phyloP scores from a whole-genome alignment of 2,888 invertebrate genomes.

The Selenia dentaria region DNA sequence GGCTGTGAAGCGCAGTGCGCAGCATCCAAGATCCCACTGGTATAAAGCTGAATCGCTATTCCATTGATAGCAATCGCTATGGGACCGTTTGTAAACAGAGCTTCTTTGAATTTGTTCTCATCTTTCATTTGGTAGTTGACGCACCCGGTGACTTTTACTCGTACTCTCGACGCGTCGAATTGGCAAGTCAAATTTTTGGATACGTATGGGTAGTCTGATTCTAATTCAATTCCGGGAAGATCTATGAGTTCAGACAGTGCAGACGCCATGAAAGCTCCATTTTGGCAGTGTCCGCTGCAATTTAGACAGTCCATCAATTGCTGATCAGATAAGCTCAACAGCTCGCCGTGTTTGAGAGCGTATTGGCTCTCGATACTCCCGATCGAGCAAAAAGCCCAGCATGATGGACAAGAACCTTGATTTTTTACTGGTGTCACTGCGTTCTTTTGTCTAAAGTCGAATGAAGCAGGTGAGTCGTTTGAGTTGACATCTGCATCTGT shows the following conservation, averaged over 20 bases:
- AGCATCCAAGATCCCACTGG: not conserved
- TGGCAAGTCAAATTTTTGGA: not conserved
- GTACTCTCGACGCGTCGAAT: not conserved
- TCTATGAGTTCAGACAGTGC: not conserved
- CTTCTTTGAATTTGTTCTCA: conserved; percentile 1
- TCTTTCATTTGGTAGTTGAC: not conserved
- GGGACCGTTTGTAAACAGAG: not conserved
- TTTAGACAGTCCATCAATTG: not conserved
- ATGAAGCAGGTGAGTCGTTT: not conserved
- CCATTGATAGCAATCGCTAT: not conserved
- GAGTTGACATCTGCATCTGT: not conserved
- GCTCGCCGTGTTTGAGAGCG: not conserved
- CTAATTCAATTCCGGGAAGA: not conserved
- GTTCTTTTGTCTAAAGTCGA: not conserved
- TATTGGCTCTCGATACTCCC: conserved; percentile 2
- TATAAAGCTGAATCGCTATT: not conserved
- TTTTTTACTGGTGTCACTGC: not conserved
- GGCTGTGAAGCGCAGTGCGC: not conserved
- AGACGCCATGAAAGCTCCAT: not conserved
- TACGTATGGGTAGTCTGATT: not conserved
- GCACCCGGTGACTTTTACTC: not conserved
- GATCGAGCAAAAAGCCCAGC: not conserved
- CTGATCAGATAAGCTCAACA: not conserved
- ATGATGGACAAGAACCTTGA: not conserved
- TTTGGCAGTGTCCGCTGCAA: not conserved